Evolutionary conservation across 2,113 vertebrate species (phyloP), one percentile per base, ranked within the genome.

Genomic region (Parus major): DNA sequence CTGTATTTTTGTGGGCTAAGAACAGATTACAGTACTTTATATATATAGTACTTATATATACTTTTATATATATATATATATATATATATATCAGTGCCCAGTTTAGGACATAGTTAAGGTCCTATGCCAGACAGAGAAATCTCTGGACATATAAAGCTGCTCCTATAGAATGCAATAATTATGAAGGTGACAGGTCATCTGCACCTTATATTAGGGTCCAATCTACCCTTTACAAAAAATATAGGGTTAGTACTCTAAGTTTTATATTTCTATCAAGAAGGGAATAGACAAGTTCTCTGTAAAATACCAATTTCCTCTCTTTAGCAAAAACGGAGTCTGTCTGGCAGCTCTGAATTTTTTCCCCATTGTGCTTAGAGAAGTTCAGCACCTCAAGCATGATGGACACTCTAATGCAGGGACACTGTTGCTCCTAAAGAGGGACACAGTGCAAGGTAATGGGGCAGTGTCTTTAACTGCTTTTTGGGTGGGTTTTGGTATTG

Each of bases 1-100:
- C 46, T 68, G 8, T 31, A 16, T 90, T 95, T 82, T 47, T 86
- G 61, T 72, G 55, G 39, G 21, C 6, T 92, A 77, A 91, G 71
- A 97, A 95, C 47, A 97, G 71, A 96, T 88, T 85, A 76, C 46
- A 84, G 72, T 12, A 39, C 39, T 96, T 39, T 39, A 39, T 39
- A 39, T 39, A 39, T 39, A 39, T 39, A 39, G 36, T 39, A 39
- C 36, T 39, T 39, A 39, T 39, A 39, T 39, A 39, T 39, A 39
- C 36, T 10, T 39, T 5, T 39, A 39, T 39, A 39, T 12, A 11
- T 12, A 39, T 39, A 39, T 39, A 39, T 12, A 39, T 39, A 39
- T 39, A 39, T 39, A 39, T 39, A 39, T 39, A 39, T 12, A 39
- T 39, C 65, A 82, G 41, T 84, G 66, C 25, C 69, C n/a, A 10